These are phyloP conservation scores for Amiota mariae DNA, from an alignment of 2,888 invertebrate species.

Conservation along the genomic window DNA sequence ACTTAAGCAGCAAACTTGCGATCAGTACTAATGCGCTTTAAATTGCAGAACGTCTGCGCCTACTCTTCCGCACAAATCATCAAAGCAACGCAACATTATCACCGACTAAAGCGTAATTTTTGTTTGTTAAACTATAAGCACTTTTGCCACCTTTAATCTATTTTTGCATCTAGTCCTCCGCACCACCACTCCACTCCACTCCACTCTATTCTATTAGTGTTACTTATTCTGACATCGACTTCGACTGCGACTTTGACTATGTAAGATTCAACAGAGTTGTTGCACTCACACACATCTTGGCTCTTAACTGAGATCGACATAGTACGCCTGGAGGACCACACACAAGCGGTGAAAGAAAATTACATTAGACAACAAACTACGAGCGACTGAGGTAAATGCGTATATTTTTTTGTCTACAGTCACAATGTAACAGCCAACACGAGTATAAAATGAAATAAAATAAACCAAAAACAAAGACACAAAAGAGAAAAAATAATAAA, in stretches of 20 bases:
- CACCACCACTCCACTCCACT: too few relatives aligned
- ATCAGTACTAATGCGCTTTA: constrained; percentile 63
- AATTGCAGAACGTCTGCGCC: constrained; percentile 48
- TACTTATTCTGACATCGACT: too few relatives aligned
- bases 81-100: constrained; percentile 26
- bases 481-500: constrained; percentile 15
- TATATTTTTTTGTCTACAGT: constrained; percentile 8
- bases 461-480: constrained; percentile 21
- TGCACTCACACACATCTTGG: constrained; percentile 3
- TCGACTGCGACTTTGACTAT: constrained; percentile 13
- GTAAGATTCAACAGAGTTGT: background rate
- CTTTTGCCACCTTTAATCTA: constrained; percentile 56
- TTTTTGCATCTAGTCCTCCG: constrained; percentile 49
- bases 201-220: too few relatives aligned
- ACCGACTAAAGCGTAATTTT: constrained; percentile 42
- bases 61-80: constrained; percentile 7
- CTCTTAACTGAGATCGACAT: background rate
- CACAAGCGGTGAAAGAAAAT: constrained; percentile 40
- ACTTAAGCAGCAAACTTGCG: constrained; percentile 60
- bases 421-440: background rate
- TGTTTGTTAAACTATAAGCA: too few relatives aligned
- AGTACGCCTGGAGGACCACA: constrained; percentile 23
- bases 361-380: constrained; percentile 58
- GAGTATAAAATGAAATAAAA: constrained; percentile 14
- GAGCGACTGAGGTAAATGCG: constrained; percentile 1